Evolutionary conservation across 1,140 invertebrate species (phyloP), one percentile per base, ranked within the genome.

Genomic region (Leptinotarsa undecemlineata): DNA sequence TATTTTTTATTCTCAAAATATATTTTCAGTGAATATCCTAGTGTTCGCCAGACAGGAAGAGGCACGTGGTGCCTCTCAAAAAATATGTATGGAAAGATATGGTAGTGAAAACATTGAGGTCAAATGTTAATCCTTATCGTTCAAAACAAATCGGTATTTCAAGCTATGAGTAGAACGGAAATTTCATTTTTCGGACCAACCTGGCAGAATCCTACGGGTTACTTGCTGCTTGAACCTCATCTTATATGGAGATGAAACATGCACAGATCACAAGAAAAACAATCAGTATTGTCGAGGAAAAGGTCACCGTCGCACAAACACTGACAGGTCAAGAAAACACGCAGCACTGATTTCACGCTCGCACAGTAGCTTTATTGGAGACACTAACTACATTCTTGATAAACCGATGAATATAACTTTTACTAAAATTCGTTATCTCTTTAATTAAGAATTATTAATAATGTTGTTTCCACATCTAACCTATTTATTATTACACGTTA

Each of bases 141-240:
- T 69, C 19, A 33, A 69, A 42, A 47, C 48, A 67, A 67, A 33
- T 3, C 64, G 19, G 42, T 26, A 67, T 67, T n/a, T 67, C 3
- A 3, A 33, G n/a, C 64, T 64, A 64, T 23, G 20, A 33, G 20
- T 6, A 26, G 15, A 64, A 64, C 63, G 20, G n/a, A 47, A 19
- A 57, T 48, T 33, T 47, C 42, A 17, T 14, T 14, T 48, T 17
- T 13, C 42, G 15, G 20, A 17, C 61, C 17, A 48, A 77, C 76
- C 79, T 78, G 71, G 51, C 26, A 80, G 20, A 48, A 80, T 80
- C 71, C 79, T 70, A 26, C 79, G 74, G 26, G 78, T 79, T 51
- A 74, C 77, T 33, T 73, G 74, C 75, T 80, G 79, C 57, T 80
- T 80, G 67, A 72, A 80, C 66, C 79, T 75, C 79, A 80, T 80